phyloP scores from a whole-genome alignment of 2,888 invertebrate species.

The Cheiracanthium punctorium region DNA sequence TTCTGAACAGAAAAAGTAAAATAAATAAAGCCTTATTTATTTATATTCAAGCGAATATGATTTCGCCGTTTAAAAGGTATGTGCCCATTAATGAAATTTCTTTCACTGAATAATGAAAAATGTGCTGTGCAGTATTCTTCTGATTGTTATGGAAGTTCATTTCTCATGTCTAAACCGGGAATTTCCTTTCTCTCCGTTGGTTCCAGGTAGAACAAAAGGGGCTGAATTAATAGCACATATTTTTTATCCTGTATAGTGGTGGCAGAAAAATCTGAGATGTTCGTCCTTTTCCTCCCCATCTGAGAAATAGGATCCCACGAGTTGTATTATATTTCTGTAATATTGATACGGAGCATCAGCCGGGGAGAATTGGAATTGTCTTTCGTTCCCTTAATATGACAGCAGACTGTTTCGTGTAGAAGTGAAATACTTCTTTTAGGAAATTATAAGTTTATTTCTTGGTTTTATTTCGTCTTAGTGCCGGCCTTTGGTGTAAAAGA shows the following conservation, averaged over 20 bases:
- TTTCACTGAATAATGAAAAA: constrained; percentile 9
- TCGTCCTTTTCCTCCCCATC: neutral
- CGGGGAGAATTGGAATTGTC: neutral
- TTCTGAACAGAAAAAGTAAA: neutral
- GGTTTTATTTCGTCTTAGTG: no score
- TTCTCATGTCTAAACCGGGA: neutral
- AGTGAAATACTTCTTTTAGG: no score
- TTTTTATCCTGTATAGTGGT: constrained; percentile 3
- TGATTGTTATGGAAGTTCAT: constrained; percentile 42
- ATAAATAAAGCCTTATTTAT: neutral
- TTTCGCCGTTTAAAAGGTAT: neutral
- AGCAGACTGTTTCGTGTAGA: no score
- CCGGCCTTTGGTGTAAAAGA: no score
- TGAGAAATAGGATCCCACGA: constrained; percentile 20
- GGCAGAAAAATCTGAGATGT: constrained; percentile 13
- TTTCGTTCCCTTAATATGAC: neutral
- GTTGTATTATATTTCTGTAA: constrained; percentile 13
- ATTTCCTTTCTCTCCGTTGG: neutral
- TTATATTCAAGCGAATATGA: neutral
- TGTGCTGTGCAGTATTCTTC: neutral
- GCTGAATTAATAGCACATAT: constrained; percentile 19
- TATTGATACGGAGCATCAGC: neutral
- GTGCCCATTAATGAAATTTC: neutral
- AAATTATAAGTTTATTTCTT: no score
- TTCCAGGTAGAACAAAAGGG: constrained; percentile 30